phyloP scores from a whole-genome alignment of 2,113 vertebrate species.

The Xerus inauris region DNA sequence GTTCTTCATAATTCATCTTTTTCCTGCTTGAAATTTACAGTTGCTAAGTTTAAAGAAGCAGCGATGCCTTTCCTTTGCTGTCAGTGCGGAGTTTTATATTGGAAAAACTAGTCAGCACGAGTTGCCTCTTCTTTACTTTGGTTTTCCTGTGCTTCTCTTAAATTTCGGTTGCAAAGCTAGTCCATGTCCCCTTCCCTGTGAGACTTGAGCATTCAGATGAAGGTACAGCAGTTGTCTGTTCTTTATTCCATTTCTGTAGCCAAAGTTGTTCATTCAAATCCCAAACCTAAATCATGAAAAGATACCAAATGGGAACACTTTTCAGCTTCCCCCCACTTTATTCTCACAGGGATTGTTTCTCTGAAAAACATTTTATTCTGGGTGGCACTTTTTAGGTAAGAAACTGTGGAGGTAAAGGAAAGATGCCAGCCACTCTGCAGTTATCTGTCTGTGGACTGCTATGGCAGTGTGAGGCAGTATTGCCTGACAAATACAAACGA shows the following conservation, averaged over 20 bases:
- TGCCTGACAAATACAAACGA: neutral
- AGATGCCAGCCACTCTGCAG: neutral
- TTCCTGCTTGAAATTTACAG: neutral
- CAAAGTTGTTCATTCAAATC: slow-evolving; percentile 67
- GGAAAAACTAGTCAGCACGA: neutral
- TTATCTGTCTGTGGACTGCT: neutral
- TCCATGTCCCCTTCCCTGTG: neutral
- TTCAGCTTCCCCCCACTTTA: slow-evolving; percentile 16
- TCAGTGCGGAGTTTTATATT: neutral
- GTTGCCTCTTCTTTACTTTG: neutral
- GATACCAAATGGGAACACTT: slow-evolving; percentile 52
- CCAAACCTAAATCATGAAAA: slow-evolving; percentile 43
- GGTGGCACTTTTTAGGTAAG: neutral
- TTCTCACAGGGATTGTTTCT: slow-evolving; percentile 26
- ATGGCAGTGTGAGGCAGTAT: neutral
- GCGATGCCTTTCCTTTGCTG: neutral
- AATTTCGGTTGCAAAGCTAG: neutral
- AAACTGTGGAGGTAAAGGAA: neutral
- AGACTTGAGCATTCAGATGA: slow-evolving; percentile 24
- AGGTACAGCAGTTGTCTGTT: neutral
- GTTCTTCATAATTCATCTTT: neutral
- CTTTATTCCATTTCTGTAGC: slow-evolving; percentile 55
- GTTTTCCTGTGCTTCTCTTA: neutral
- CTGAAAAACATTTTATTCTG: slow-evolving; percentile 19
- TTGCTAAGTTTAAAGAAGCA: neutral